Evolutionary conservation across 2,797 vertebrate genomes (phyloP).

Genomic region (Forpus xanthops): DNA sequence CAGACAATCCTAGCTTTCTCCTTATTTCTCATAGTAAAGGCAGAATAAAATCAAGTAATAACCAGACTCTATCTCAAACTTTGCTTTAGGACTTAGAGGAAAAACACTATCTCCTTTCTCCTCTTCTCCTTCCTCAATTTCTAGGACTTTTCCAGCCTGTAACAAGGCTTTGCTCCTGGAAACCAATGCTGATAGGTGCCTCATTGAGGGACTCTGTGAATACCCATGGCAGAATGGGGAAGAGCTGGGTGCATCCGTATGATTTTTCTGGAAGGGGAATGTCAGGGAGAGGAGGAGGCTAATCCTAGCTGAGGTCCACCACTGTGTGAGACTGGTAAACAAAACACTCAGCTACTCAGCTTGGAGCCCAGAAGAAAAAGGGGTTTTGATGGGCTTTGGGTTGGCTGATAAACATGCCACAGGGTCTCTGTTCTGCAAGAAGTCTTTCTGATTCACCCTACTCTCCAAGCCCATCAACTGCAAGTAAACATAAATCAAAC

Average conservation of each 20-base stretch:
- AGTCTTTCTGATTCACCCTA: neutral
- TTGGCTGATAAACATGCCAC: neutral
- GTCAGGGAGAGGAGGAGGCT: neutral
- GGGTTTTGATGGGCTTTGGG: neutral
- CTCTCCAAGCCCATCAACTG: neutral
- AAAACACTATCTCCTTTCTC: neutral
- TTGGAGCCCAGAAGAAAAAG: neutral
- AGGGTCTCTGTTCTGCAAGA: neutral
- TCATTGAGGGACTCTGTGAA: neutral
- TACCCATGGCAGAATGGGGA: neutral
- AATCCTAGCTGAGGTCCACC: neutral
- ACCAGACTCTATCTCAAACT: neutral
- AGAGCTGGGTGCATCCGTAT: neutral
- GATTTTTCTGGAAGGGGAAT: neutral
- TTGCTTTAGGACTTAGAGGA: neutral
- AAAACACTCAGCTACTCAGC: neutral
- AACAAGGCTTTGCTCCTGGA: neutral
- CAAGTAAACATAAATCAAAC: neutral
- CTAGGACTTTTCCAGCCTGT: neutral
- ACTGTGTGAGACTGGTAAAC: neutral
- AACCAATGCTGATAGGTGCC: neutral
- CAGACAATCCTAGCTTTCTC: neutral
- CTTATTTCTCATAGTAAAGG: neutral
- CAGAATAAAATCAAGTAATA: neutral
- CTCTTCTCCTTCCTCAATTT: neutral